These are phyloP conservation scores for Amyelois transitella DNA, from an alignment of 1,140 invertebrate species.

Conservation along the genomic window DNA sequence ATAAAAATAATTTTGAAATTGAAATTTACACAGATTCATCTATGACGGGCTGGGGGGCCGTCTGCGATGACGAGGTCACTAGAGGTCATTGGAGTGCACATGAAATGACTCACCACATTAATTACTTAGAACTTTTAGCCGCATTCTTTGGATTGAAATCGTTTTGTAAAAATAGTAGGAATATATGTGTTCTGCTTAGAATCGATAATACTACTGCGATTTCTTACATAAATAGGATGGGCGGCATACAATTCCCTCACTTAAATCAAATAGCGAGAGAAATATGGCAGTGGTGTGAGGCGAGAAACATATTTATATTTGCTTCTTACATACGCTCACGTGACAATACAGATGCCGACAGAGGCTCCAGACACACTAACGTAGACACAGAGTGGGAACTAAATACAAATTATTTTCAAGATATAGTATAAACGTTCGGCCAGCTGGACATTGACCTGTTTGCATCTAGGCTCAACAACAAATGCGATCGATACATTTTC, in stretches of 20 bases:
- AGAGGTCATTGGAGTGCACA: neutral
- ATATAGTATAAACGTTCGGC: no score
- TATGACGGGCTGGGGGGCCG: neutral
- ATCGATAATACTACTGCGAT: conserved; percentile 3
- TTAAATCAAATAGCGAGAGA: neutral
- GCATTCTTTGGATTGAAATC: neutral
- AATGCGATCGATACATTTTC: conserved; percentile 14
- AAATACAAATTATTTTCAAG: no score
- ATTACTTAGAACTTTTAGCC: neutral
- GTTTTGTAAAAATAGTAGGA: neutral
- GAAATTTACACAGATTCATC: neutral
- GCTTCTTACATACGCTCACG: conserved; percentile 2
- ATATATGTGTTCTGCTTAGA: neutral
- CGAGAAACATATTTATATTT: conserved; percentile 3
- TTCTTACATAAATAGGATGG: neutral
- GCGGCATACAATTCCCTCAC: neutral
- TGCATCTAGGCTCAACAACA: conserved; percentile 20
- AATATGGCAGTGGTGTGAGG: conserved; percentile 11
- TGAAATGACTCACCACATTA: neutral
- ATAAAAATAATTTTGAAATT: neutral
- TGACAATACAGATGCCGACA: conserved; percentile 7
- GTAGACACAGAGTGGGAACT: conserved; percentile 10
- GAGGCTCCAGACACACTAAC: conserved; percentile 1
- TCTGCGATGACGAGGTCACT: neutral
- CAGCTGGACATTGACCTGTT: conserved; percentile 24